These are phyloP conservation scores for Ophion ventricosus DNA, from an alignment of 2,888 invertebrate genomes.

Conservation along the genomic window DNA sequence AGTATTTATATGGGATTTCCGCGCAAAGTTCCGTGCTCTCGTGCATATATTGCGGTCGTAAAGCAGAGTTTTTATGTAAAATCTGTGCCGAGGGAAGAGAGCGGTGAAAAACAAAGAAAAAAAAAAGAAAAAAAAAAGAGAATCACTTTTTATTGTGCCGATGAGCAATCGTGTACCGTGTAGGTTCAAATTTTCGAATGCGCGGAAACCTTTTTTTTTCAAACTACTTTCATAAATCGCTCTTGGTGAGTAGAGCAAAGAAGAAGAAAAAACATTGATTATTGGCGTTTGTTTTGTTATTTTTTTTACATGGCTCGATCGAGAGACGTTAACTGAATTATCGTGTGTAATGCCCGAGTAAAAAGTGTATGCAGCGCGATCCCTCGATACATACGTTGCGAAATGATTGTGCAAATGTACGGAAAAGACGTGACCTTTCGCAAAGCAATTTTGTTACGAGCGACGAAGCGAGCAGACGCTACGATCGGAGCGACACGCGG, in stretches of 20 bases:
- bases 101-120: not conserved
- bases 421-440: constrained; percentile 68
- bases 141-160: constrained; percentile 3
- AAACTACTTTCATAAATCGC: not conserved
- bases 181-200: not conserved
- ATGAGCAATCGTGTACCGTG: not conserved
- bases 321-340: not conserved
- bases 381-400: constrained; percentile 63
- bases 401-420: constrained; percentile 71
- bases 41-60: constrained; percentile 17
- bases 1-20: not conserved
- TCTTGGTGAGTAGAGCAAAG: no score
- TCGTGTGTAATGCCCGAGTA: not conserved
- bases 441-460: constrained; percentile 67
- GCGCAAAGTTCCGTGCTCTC: not conserved
- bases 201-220: no score
- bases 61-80: constrained; percentile 25
- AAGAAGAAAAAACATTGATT: no score
- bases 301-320: no score
- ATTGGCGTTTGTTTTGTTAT: no score
- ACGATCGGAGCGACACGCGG: not conserved
- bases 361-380: not conserved
- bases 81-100: not conserved
- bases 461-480: constrained; percentile 34
- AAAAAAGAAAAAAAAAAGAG: not conserved